Evolutionary conservation across 2,113 vertebrate genomes (phyloP).

Genomic region (Pogona vitticeps): DNA sequence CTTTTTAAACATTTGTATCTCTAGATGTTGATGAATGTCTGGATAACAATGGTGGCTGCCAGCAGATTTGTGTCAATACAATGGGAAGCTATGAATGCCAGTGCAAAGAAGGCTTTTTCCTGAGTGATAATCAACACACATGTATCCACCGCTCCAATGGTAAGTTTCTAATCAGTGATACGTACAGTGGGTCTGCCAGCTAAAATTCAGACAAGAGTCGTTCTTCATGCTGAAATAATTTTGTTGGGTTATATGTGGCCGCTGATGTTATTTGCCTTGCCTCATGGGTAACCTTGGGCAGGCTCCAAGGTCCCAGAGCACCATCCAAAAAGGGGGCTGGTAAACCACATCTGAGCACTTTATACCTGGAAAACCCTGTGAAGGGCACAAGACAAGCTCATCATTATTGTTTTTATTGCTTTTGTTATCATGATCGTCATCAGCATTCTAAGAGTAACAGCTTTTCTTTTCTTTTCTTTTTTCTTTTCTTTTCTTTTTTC

Average conservation of each 20-base stretch:
- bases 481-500: too few species aligned
- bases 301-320: too few species aligned
- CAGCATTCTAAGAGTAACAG: too few species aligned
- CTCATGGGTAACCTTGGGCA: too few species aligned
- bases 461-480: too few species aligned
- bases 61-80: constrained; percentile 95
- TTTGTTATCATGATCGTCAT: not conserved
- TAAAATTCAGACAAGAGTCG: not conserved
- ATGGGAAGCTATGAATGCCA: constrained; percentile 98
- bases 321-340: too few species aligned
- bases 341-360: too few species aligned
- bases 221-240: not conserved
- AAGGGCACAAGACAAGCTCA: not conserved
- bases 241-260: too few species aligned
- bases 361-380: too few species aligned
- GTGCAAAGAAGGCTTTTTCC: constrained; percentile 92
- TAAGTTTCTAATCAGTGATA: constrained; percentile 69
- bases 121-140: constrained; percentile 98
- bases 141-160: constrained; percentile 97
- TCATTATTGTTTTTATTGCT: not conserved
- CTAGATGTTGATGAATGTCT: constrained; percentile 94
- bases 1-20: constrained; percentile 6
- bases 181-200: not conserved
- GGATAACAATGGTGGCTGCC: constrained; percentile 97
- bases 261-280: too few species aligned